Percentiles rank a stretch among this genome's conserved stretches.
phyloP scores from a whole-genome alignment of 2,888 invertebrate genomes.

The Xylota sylvarum region DNA sequence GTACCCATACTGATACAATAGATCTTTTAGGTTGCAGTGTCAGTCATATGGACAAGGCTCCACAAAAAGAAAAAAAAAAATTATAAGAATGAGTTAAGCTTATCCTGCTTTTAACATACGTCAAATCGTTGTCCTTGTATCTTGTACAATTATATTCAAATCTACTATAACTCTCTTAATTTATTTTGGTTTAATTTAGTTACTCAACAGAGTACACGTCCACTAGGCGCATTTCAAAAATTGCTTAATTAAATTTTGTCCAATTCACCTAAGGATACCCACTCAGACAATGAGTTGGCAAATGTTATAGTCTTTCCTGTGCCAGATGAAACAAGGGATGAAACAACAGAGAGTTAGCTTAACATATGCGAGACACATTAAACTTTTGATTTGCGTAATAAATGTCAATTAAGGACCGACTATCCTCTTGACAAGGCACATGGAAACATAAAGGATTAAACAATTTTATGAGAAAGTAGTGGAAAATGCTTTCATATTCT shows the following conservation, averaged over 20 bases:
- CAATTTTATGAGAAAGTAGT: background rate
- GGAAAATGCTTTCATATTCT: background rate
- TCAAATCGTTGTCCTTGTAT: no score
- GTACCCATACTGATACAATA: no score
- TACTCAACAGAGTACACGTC: background rate
- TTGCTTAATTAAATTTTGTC: background rate
- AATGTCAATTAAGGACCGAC: conserved; percentile 2
- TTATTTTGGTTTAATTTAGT: background rate
- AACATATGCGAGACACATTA: conserved; percentile 23
- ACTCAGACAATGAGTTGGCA: background rate
- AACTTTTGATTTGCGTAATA: conserved; percentile 33
- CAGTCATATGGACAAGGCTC: no score
- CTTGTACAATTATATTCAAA: background rate
- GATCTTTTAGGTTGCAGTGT: no score
- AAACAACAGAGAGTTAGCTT: background rate
- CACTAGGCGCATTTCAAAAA: background rate
- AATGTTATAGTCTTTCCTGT: background rate
- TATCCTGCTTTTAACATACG: no score
- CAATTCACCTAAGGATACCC: background rate
- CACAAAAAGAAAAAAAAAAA: no score
- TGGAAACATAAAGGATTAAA: background rate
- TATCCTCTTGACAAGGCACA: conserved; percentile 3
- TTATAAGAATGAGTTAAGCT: no score
- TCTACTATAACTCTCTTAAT: background rate
- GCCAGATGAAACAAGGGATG: background rate